A percentile compares a stretch with the other conserved stretches of the same genome.
These are phyloP conservation scores for Stenotaenia linearis DNA, from an alignment of 2,888 invertebrate genomes.

Conservation along the genomic window DNA sequence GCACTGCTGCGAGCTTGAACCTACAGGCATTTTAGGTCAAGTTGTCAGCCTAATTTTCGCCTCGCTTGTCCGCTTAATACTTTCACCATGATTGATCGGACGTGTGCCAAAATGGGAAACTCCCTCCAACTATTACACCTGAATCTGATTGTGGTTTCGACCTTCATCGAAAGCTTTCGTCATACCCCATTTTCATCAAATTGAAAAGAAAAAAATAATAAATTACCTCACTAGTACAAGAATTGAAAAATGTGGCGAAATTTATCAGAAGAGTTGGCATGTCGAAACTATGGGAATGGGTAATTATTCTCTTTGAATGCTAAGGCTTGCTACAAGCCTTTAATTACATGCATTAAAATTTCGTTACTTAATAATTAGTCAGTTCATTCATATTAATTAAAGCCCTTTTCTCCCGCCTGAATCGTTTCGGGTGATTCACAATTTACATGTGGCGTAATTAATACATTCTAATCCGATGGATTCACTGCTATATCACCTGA, in stretches of 20 bases:
- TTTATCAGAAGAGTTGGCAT: background rate
- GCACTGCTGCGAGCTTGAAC: background rate
- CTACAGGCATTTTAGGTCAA: background rate
- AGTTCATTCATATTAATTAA: conserved; percentile 19
- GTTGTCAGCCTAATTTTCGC: conserved; percentile 11
- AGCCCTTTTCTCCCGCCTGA: conserved; percentile 6
- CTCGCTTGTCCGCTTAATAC: conserved; percentile 19
- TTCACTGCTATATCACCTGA: background rate
- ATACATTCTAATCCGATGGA: conserved; percentile 11
- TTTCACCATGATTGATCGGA: background rate
- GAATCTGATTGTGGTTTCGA: background rate
- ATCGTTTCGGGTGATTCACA: conserved; percentile 7
- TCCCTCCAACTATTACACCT: background rate
- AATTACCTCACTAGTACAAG: background rate
- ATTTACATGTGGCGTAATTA: background rate
- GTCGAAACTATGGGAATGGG: background rate
- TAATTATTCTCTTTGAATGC: background rate
- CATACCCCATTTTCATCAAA: background rate
- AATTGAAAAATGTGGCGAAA: background rate
- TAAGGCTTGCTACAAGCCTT: conserved; percentile 4
- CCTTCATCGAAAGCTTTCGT: background rate
- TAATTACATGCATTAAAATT: conserved; percentile 7
- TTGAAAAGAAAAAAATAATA: background rate
- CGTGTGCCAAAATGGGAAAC: background rate
- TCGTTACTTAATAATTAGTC: conserved; percentile 19